Percentiles rank a stretch among this genome's conserved stretches.
phyloP scores from a whole-genome alignment of 1,140 invertebrate genomes.

The Phthorimaea operculella region DNA sequence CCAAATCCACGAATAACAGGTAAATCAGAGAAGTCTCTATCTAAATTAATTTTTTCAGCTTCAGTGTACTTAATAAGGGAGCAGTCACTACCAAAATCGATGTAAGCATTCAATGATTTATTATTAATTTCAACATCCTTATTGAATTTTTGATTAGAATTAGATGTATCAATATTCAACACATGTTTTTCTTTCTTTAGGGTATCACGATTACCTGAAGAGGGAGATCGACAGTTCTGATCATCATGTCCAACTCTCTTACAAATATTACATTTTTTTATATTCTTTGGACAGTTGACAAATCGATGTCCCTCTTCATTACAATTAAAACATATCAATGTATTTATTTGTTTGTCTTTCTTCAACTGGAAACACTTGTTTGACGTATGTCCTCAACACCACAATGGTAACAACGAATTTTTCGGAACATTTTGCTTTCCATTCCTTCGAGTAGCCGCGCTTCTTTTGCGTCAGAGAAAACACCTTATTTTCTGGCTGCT shows the following conservation, averaged over 20 bases:
- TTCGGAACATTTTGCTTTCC: neutral
- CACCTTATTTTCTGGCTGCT: neutral
- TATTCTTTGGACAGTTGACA: neutral
- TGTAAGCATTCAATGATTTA: neutral
- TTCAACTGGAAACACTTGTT: neutral
- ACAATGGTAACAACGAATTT: neutral
- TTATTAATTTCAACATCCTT: conserved; percentile 1
- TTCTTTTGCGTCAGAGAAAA: neutral
- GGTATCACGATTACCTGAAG: neutral
- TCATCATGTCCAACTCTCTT: neutral
- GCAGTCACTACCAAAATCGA: conserved; percentile 2
- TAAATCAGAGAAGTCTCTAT: neutral
- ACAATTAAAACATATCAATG: neutral
- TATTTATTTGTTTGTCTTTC: neutral
- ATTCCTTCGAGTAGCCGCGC: neutral
- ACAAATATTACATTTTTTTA: neutral
- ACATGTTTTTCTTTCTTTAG: neutral
- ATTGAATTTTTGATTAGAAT: neutral
- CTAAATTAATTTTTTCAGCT: neutral
- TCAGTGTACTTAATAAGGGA: neutral
- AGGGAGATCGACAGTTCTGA: neutral
- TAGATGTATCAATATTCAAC: neutral
- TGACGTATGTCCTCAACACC: neutral
- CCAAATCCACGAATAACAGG: neutral
- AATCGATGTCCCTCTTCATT: neutral